Percentiles rank a stretch among this genome's conserved stretches.
phyloP scores from a whole-genome alignment of 1,140 invertebrate genomes.

The Neotoxoptera formosana region DNA sequence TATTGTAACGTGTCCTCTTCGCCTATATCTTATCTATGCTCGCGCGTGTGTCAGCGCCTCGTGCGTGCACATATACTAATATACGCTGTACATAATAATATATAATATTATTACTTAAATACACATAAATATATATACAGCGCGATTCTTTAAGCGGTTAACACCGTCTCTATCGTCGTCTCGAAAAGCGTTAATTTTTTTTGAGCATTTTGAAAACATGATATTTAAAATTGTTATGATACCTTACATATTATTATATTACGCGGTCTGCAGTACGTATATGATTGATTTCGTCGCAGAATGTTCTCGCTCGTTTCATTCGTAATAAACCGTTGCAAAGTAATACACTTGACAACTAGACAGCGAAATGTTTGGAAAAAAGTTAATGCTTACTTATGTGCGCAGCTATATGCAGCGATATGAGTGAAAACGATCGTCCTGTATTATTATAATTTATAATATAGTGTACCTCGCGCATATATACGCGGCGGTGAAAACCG shows the following conservation, averaged over 20 bases:
- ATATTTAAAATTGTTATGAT: too few species aligned
- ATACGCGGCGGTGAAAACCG: neutral
- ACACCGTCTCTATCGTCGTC: neutral
- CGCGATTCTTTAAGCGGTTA: neutral
- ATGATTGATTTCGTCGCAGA: neutral
- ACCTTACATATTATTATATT: too few species aligned
- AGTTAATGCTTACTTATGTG: neutral
- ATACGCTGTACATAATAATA: neutral
- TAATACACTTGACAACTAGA: neutral
- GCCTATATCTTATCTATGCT: conserved; percentile 44
- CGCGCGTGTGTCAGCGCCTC: neutral
- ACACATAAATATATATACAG: neutral
- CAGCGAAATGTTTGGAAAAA: neutral
- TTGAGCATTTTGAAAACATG: neutral
- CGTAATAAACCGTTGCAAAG: neutral
- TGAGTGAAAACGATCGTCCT: neutral
- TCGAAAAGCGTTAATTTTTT: neutral
- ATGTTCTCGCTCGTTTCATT: neutral
- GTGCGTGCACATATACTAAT: neutral
- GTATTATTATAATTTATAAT: neutral
- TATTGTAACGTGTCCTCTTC: neutral
- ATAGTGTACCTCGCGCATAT: neutral
- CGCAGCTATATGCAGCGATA: too few species aligned
- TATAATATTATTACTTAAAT: too few species aligned
- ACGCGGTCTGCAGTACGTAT: too few species aligned